Evolutionary conservation across 2,113 vertebrate species (phyloP), one percentile per base, ranked within the genome.

Genomic region (Naja naja): DNA sequence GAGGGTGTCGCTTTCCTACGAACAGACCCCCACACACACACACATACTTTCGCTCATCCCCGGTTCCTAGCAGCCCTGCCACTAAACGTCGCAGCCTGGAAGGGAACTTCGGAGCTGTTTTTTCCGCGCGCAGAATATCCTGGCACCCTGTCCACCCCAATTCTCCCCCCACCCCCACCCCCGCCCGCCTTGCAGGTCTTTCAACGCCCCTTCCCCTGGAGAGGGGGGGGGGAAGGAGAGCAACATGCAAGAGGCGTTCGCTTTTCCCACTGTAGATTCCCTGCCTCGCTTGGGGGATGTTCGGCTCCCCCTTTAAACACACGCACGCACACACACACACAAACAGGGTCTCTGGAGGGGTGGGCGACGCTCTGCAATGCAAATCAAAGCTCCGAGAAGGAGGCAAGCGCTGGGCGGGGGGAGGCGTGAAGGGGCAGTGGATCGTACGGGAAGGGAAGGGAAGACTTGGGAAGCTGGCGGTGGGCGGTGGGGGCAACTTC

Each of bases 61-160:
- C 85, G 27, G 9, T 23, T 43, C 85, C 96, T 94, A 96, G 96
- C 95, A 96, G 96, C 94, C 96, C 96, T 97, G 97, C 97, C 97
- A 97, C 97, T 97, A 97, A 94, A 89, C 94, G 96, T 97, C 97
- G 96, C 97, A 97, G 97, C 97, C 96, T 97, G 53, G 4, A 94
- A 27, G 94, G 96, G 96, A 96, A 97, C 96, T 97, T 97, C 89
- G 49, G 93, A 96, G 97, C 94, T 94, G 97, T 47, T 47, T 47
- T 95, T 97, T 94, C 92, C 97, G 43, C 93, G 91, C 92, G 90
- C 93, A 92, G 96, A 85, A 45, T 7, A 85, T 96, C 39, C 81
- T 10, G n/a, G 12, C 6, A 25, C 20, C 20, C 43, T 12, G 39
- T 34, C 64, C 64, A 5, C 64, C 64, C 27, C 27, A 39, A 20